Base-by-base conservation (phyloP, 2,113 vertebrate genomes). In the Climacteris rufus region DNA sequence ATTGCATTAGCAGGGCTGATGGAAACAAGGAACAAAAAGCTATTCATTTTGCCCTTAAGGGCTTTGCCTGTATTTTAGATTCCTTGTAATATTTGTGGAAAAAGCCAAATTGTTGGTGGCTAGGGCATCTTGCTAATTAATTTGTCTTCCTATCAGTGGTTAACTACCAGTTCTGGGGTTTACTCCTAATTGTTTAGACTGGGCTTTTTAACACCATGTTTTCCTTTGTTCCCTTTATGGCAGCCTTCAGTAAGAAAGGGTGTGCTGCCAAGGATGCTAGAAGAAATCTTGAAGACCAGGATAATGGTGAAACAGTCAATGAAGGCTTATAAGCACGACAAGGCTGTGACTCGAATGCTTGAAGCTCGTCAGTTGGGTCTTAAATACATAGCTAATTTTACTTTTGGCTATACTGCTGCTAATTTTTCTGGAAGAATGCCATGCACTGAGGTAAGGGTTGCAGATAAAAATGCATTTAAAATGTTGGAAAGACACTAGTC, bases 401-500 rank as follows among this genome's bases (percentile, higher is more conserved):
- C 99, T 37, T 99, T 98, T 84, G 99, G 99, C 66, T 99, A 99
- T 96, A 98, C 99, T 33, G 94, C 99, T 85, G 99, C 99, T 96
- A 99, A 97, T 97, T 99, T 99, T 97, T 99, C 99, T 61, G 99
- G 99, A 80, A 98, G 99, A 95, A 99, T 99, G 99, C 99, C 99
- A 50, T 98, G 98, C 40, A 98, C 98, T 94, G 99, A 99, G 98
- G 99, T 99, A 97, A 97, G 97, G 66, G 13, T 59, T 78, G 75
- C 31, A 61, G 33, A 59, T 59, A 39, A 81, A 88, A 93, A 81
- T 84, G 11, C 59, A 66, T 81, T 11, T 15, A 27, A 50, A 91
- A 37, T 68, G 65, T 83, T 68, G 37, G 21, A 61, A 65, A 78
- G 21, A 70, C 10, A 49, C 21, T 87, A 54, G 45, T n/a, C 24